Base-by-base conservation (phyloP, 2,888 invertebrate genomes). In the Bugulina stolonifera region DNA sequence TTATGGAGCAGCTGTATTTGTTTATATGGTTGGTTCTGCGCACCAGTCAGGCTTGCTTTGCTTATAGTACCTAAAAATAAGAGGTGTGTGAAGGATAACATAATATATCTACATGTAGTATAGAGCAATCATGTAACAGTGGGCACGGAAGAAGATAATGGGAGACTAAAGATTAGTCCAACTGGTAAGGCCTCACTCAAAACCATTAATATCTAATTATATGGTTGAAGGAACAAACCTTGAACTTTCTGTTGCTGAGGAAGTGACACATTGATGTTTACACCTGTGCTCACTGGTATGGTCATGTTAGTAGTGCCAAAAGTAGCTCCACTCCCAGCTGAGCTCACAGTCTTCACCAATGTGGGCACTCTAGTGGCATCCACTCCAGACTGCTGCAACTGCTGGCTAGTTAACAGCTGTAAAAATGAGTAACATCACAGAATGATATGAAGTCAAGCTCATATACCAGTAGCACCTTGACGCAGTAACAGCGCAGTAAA, bases 311-410 rank as follows among this genome's bases (percentile, higher is more conserved):
- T 85, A 34, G 79, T 72, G 57, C 78, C 77, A 2, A 77, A 75
- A 0, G 81, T 80, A 69, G 85, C 84, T 0, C 87, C 22, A 10
- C 64, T 32, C 14, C 25, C 64, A 27, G 32, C 64, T 29, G 64
- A 64, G 64, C 32, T 82, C 69, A 88, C 87, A 0, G 89, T 87
- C 79, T 90, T 90, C 0, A 90, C 90, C 71, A 90, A 82, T 0
- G 89, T 89, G 0, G 89, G 88, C 1, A 89, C 88, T 1, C 87
- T 87, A 0, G 87, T 82, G 58, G 80, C 81, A 0, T 87, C 87
- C 0, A 87, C 87, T 1, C 86, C 76, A 22, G 78, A 75, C 58
- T 80, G 78, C 71, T 80, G 80, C 69, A 85, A 86, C 71, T 89
- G 89, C 0, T 35, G 27, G 23, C 29, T 27, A 32, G 25, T 64